phyloP scores from a whole-genome alignment of 2,113 vertebrate genomes.

The Sebastes fasciatus region DNA sequence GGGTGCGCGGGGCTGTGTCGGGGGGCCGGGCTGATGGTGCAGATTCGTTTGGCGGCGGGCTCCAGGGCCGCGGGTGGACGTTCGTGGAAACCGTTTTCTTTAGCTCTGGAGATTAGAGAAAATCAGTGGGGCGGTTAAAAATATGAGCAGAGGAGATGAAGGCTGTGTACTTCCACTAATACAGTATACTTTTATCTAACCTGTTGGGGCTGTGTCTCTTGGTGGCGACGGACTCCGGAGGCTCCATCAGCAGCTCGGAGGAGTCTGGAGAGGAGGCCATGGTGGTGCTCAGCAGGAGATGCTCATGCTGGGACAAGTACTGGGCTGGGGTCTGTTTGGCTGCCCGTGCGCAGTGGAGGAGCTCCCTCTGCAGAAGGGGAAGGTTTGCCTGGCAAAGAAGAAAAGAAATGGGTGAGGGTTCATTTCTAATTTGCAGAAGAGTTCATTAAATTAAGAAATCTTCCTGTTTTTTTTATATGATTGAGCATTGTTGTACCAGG shows the following conservation, averaged over 20 bases:
- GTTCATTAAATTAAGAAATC: neutral
- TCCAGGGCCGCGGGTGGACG: slow-evolving; percentile 89
- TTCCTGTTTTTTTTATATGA: neutral
- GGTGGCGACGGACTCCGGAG: slow-evolving; percentile 83
- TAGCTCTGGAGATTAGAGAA: slow-evolving; percentile 80
- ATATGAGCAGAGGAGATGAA: neutral
- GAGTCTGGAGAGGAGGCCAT: slow-evolving; percentile 92
- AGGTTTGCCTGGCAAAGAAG: slow-evolving; percentile 90
- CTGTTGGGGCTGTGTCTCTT: slow-evolving; percentile 96
- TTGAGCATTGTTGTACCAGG: neutral
- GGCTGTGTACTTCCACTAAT: neutral
- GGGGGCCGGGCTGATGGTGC: slow-evolving; percentile 98
- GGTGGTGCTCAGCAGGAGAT: slow-evolving; percentile 95
- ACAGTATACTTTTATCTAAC: slow-evolving; percentile 70
- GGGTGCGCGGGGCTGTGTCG: slow-evolving; percentile 96
- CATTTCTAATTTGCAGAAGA: neutral
- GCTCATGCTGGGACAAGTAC: slow-evolving; percentile 97
- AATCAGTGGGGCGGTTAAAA: neutral
- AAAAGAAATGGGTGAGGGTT: neutral
- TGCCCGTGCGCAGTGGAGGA: slow-evolving; percentile 95
- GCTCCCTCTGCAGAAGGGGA: slow-evolving; percentile 95
- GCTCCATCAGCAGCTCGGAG: slow-evolving; percentile 94
- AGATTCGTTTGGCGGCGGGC: slow-evolving; percentile 94
- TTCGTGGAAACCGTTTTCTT: slow-evolving; percentile 93
- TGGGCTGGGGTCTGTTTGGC: slow-evolving; percentile 99